Conservation (phyloP, 2,797 vertebrate genomes). For the Melanotaenia parkinsoni region DNA sequence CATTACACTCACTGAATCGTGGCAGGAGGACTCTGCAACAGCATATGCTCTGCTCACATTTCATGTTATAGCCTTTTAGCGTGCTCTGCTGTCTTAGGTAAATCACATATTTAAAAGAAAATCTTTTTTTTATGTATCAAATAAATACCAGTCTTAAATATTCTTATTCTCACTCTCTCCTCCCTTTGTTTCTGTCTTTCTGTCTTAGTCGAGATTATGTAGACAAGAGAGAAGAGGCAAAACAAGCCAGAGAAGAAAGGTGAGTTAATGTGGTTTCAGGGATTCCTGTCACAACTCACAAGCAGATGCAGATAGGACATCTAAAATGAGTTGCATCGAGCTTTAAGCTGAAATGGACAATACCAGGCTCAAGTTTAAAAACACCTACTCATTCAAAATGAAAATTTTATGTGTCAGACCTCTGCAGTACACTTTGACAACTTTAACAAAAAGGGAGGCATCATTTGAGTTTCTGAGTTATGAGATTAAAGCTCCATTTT, state of each 20-base stretch:
- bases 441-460: constrained; percentile 21
- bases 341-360: neutral
- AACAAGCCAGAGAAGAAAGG: constrained; percentile 95
- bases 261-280: constrained; percentile 66
- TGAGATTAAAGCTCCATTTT: constrained; percentile 23
- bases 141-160: constrained; percentile 6
- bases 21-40: constrained; percentile 8
- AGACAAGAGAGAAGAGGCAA: constrained; percentile 92
- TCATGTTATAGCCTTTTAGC: constrained; percentile 10
- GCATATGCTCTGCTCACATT: constrained; percentile 19
- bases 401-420: neutral
- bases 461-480: constrained; percentile 22
- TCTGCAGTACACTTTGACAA: constrained; percentile 6
- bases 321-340: neutral
- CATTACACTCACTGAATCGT: constrained; percentile 27
- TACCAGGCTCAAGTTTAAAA: neutral
- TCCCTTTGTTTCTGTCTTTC: constrained; percentile 37
- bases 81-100: constrained; percentile 5
- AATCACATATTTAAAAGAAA: constrained; percentile 5
- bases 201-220: constrained; percentile 88
- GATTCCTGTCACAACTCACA: neutral
- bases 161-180: neutral
- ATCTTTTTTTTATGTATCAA: neutral
- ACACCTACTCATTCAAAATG: neutral
- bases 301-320: neutral